Evolutionary conservation across 2,797 vertebrate genomes (phyloP).

Genomic region (Myiotriccus ornatus): DNA sequence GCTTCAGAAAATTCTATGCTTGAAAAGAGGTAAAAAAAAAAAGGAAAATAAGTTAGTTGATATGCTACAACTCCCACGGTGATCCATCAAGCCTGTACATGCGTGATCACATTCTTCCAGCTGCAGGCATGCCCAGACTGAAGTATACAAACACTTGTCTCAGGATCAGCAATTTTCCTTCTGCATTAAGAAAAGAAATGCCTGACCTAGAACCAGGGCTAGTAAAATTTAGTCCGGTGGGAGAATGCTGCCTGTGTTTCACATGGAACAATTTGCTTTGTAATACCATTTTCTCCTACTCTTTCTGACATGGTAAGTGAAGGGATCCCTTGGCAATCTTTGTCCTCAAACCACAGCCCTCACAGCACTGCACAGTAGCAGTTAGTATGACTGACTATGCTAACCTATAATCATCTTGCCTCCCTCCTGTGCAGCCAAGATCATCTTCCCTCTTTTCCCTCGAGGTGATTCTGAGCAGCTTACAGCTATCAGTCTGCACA

Average conservation of each 20-base stretch:
- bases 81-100: not conserved
- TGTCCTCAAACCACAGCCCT: not conserved
- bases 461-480: not conserved
- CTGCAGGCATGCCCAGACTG: not conserved
- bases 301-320: not conserved
- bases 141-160: not conserved
- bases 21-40: fast-evolving
- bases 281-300: not conserved
- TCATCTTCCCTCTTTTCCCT: not conserved
- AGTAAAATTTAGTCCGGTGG: not conserved
- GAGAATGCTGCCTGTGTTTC: not conserved
- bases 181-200: not conserved
- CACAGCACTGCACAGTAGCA: not conserved
- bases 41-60: not conserved
- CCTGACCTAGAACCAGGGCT: not conserved
- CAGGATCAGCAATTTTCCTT: not conserved
- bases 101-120: not conserved
- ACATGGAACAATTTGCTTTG: not conserved
- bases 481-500: not conserved
- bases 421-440: not conserved
- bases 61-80: fast-evolving
- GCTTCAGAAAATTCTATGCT: not conserved
- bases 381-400: not conserved
- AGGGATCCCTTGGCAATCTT: not conserved
- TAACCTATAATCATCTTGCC: not conserved